Percentiles rank a stretch among this genome's conserved stretches.
phyloP scores from a whole-genome alignment of 2,888 invertebrate genomes.

The Apotomis betuletana region DNA sequence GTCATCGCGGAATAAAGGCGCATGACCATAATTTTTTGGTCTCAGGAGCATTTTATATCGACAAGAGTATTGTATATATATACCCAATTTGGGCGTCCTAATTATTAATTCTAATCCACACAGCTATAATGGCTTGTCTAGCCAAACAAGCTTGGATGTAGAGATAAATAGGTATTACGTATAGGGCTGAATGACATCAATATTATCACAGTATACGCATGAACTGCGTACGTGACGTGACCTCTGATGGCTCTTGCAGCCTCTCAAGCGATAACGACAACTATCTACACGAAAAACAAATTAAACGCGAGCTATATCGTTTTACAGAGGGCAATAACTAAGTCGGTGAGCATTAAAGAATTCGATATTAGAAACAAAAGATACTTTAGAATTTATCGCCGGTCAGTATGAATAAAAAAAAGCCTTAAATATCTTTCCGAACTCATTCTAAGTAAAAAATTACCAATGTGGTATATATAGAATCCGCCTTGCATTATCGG shows the following conservation, averaged over 20 bases:
- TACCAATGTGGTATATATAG: background rate
- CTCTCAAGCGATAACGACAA: background rate
- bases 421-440: too few species aligned
- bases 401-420: background rate
- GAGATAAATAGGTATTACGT: background rate
- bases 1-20: conserved; percentile 52
- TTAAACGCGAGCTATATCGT: conserved; percentile 7
- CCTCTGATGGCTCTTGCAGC: conserved; percentile 1
- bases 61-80: background rate
- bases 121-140: too few species aligned
- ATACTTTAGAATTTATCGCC: background rate
- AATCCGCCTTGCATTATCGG: conserved; percentile 43
- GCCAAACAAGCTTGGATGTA: too few species aligned
- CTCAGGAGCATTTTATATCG: background rate
- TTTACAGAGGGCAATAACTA: conserved; percentile 25
- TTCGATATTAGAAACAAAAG: background rate
- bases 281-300: background rate
- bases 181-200: background rate
- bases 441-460: background rate
- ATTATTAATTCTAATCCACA: background rate
- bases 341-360: conserved; percentile 11
- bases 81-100: background rate
- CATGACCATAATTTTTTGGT: conserved; percentile 35
- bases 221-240: background rate
- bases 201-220: background rate